These are phyloP conservation scores for Formica aserva DNA, from an alignment of 2,888 invertebrate species.

Conservation along the genomic window DNA sequence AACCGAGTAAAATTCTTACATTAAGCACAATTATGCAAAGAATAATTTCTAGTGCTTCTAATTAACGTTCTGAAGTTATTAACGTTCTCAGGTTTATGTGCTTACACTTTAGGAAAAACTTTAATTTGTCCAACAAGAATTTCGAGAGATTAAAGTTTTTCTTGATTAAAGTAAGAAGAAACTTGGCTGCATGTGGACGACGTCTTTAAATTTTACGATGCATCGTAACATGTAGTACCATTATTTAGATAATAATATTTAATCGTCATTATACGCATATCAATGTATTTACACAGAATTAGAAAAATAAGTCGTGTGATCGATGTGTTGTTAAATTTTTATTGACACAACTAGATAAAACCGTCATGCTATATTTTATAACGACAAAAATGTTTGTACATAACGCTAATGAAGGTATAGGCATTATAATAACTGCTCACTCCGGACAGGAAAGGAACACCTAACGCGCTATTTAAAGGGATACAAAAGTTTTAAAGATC, in stretches of 20 bases:
- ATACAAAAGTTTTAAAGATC: not conserved
- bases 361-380: not conserved
- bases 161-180: not conserved
- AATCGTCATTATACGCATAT: not conserved
- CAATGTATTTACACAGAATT: not conserved
- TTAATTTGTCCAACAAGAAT: not conserved
- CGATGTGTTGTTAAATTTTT: not conserved
- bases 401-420: not conserved
- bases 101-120: not conserved
- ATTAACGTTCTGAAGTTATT: not conserved
- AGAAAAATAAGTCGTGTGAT: not conserved
- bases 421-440: not conserved
- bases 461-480: not conserved
- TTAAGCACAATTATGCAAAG: constrained; percentile 13
- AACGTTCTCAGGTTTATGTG: not conserved
- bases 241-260: not conserved
- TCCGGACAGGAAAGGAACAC: not conserved
- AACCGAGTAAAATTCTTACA: constrained; percentile 11
- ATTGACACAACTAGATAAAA: not conserved
- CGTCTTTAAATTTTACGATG: not conserved
- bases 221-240: not conserved
- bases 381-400: not conserved
- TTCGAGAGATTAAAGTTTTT: not conserved
- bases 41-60: constrained; percentile 21
- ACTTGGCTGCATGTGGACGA: not conserved